Evolutionary conservation across 2,113 vertebrate species (phyloP), one percentile per base, ranked within the genome.

Genomic region (Hippolais icterina): DNA sequence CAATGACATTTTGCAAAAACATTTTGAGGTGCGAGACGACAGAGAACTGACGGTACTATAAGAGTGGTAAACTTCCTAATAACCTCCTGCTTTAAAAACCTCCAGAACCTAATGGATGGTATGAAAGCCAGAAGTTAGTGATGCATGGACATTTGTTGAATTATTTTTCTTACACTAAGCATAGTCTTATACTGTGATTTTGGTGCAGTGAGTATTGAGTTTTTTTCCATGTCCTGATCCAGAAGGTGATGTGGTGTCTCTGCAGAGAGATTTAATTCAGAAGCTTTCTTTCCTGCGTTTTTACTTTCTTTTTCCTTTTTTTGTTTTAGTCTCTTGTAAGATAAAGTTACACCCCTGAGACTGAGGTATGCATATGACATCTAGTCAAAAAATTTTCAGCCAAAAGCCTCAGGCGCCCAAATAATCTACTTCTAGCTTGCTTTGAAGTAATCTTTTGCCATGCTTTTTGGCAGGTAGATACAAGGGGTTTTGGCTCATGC

Each of bases 391-490:
- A 61, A 31, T 39, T 74, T 93, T 70, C 54, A 59, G 42, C 56
- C 80, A n/a, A 70, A 86, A 94, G 37, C 46, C n/a, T 66, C 52
- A 25, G 70, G 49, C 1, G 1, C 31, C 92, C 42, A 39, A 78
- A 15, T 66, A 50, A 77, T 82, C 52, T 75, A 23, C 85, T 83
- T 80, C 47, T 42, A 60, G 35, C 22, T 90, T 86, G 59, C 83
- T 94, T 88, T 94, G 89, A 94, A 86, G 83, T 74, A 50, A 42
- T 57, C 25, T 33, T 80, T 86, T 86, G 83, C 71, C 46, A 49
- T 61, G 47, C 10, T 75, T 80, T 82, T 91, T 79, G 68, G 59
- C 83, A 88, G 71, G 83, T 37, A 53, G 13, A 46, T 50, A 5
- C 6, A 61, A 69, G 80, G n/a, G 6, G 31, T 72, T 66, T 83